Evolutionary conservation across 2,888 invertebrate species (phyloP).

Genomic region (Drosophila prostipennis): DNA sequence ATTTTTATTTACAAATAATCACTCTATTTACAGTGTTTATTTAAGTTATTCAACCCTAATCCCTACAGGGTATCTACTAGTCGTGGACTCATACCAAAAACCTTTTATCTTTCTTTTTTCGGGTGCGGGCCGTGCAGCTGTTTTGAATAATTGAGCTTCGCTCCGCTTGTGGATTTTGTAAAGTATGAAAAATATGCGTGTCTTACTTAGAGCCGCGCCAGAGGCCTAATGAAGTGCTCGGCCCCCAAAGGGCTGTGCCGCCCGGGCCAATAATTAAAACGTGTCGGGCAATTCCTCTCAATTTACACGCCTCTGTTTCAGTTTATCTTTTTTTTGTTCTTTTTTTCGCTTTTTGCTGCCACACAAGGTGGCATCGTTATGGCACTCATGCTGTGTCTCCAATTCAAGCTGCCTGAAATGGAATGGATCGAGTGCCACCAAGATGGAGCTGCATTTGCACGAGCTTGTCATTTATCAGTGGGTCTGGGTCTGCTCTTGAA

Average conservation of each 20-base stretch:
- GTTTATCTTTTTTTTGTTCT: slow-evolving; percentile 3
- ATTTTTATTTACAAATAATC: no score
- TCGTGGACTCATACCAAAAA: neutral
- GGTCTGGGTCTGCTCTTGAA: slow-evolving; percentile 37
- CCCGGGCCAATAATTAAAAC: slow-evolving; percentile 30
- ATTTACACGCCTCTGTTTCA: slow-evolving; percentile 22
- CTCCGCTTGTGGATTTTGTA: slow-evolving; percentile 58
- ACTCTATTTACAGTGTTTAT: no score
- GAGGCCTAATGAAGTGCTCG: slow-evolving; percentile 49
- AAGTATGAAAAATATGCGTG: slow-evolving; percentile 74
- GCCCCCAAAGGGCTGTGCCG: slow-evolving; percentile 13
- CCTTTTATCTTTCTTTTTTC: slow-evolving; percentile 1
- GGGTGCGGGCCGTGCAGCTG: slow-evolving; percentile 38
- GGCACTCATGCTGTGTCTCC: slow-evolving; percentile 21
- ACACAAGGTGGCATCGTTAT: slow-evolving; percentile 18
- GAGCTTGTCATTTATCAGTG: slow-evolving; percentile 51
- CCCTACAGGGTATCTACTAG: neutral
- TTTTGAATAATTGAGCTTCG: slow-evolving; percentile 71
- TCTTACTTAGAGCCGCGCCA: slow-evolving; percentile 46
- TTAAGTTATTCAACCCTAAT: neutral
- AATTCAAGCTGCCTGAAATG: slow-evolving; percentile 1
- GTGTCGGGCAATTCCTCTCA: slow-evolving; percentile 31
- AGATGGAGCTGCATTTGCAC: slow-evolving; percentile 39
- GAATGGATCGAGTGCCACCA: neutral
- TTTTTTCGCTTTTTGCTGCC: neutral